Evolutionary conservation across 2,888 invertebrate species (phyloP), one percentile per base, ranked within the genome.

Genomic region (Camptogramma bilineatum): DNA sequence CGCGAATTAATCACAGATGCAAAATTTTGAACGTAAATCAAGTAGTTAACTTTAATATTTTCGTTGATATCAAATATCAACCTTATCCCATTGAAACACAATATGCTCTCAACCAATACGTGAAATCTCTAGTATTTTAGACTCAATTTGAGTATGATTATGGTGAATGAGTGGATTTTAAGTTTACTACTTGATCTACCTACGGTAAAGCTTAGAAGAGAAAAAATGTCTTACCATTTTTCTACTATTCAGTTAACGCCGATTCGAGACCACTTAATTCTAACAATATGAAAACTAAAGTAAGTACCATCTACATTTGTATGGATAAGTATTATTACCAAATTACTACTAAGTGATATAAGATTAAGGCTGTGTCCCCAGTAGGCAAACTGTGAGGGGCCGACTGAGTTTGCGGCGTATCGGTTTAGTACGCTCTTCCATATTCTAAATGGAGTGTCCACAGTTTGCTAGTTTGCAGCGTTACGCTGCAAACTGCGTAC

Each of bases 191-290:
- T 16, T 44, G 17, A 17, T 44, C 16, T 17, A 44, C 44, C 16
- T 17, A 44, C 44, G 17, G 16, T 44, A 17, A 44, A 10, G 4
- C 16, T 42, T 16, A n/a, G 44, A 10, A 48, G 19, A 10, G 50
- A 55, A 55, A 52, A 59, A 62, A 53, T 60, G 52, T 28, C 59
- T 52, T 60, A 60, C 60, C 62, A 42, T 24, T 16, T 16, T 34
- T n/a, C 7, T 9, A 4, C 3, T 2, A 39, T 39, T 13, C 0
- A 39, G n/a, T n/a, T n/a, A n/a, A n/a, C n/a, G n/a, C n/a, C n/a
- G n/a, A n/a, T n/a, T 28, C 24, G 24, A 24, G 24, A 28, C 28
- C 34, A 39, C 34, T 13, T 39, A 0, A 9, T 2, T 13, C 34
- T 2, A 39, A 39, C 34, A 13, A 34, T 34, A 1, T 1, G 34